A percentile compares a stretch with the other conserved stretches of the same genome.
Conservation (phyloP, 1,140 invertebrate genomes). For the Drosophila cardini region DNA sequence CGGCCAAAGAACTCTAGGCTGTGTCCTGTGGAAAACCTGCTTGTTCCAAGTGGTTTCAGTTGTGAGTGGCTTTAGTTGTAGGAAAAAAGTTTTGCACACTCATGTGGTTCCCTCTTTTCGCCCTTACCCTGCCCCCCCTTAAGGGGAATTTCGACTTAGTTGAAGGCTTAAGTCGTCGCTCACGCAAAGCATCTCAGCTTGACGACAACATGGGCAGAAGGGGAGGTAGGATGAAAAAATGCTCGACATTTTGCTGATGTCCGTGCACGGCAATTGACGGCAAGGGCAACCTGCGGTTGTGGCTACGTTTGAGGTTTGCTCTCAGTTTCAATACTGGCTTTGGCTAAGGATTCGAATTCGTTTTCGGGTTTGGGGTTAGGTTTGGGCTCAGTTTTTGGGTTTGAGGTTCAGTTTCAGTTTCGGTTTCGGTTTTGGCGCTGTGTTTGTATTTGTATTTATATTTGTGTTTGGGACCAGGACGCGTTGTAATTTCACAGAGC, state of each 20-base stretch:
- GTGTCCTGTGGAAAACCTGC: slow-evolving; percentile 52
- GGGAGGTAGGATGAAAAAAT: neutral
- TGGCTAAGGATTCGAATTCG: slow-evolving; percentile 17
- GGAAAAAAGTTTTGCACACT: slow-evolving; percentile 71
- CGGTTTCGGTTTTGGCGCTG: neutral
- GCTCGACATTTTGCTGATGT: slow-evolving; percentile 55
- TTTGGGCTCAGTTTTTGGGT: slow-evolving; percentile 17
- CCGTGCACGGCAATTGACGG: slow-evolving; percentile 33
- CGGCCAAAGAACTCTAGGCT: neutral
- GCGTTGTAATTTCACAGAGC: slow-evolving; percentile 52
- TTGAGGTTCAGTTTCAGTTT: slow-evolving; percentile 32
- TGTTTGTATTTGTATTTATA: slow-evolving; percentile 17
- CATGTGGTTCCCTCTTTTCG: slow-evolving; percentile 39
- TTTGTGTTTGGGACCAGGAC: slow-evolving; percentile 29
- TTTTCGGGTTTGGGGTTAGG: neutral
- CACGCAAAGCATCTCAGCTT: slow-evolving; percentile 61
- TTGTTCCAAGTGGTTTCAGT: slow-evolving; percentile 81
- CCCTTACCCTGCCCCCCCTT: neutral
- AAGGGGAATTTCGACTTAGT: neutral
- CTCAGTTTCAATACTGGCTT: slow-evolving; percentile 1
- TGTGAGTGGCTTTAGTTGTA: slow-evolving; percentile 72
- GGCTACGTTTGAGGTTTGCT: slow-evolving; percentile 51
- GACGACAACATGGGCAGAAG: neutral
- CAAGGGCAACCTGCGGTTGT: slow-evolving; percentile 11
- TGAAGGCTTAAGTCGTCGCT: slow-evolving; percentile 71